These are phyloP conservation scores for Chloroceryle aenea DNA, from an alignment of 2,113 vertebrate species.

Conservation along the genomic window DNA sequence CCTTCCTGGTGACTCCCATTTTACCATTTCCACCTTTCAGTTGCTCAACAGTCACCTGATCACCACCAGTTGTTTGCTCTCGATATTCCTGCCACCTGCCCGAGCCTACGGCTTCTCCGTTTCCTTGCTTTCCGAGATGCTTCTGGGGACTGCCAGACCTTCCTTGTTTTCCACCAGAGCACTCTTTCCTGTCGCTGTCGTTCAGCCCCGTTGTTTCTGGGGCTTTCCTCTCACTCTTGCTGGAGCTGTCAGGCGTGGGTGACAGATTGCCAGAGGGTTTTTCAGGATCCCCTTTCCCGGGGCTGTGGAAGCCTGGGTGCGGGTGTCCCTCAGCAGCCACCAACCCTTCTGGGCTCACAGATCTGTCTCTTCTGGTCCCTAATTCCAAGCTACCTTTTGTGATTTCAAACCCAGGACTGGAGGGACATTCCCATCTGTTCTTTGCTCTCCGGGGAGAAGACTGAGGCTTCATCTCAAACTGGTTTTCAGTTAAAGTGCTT, in stretches of 20 bases:
- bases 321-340: conserved; percentile 35
- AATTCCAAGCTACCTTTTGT: conserved; percentile 19
- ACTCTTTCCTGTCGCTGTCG: conserved; percentile 8
- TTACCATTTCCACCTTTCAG: conserved; percentile 61
- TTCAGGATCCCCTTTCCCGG: conserved; percentile 69
- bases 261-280: conserved; percentile 15
- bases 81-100: background rate
- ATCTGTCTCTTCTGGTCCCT: conserved; percentile 66
- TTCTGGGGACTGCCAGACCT: conserved; percentile 81
- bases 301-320: conserved; percentile 54
- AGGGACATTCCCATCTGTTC: conserved; percentile 66
- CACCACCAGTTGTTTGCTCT: background rate
- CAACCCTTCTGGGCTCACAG: conserved; percentile 75
- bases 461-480: conserved; percentile 42
- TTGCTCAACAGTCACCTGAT: conserved; percentile 9
- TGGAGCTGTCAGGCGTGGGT: conserved; percentile 47
- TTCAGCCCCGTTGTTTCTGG: background rate
- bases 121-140: conserved; percentile 60
- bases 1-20: background rate
- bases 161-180: background rate
- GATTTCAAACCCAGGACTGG: conserved; percentile 43
- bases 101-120: background rate
- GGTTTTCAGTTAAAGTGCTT: conserved; percentile 73
- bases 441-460: conserved; percentile 56
- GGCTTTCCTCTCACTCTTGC: conserved; percentile 56